Evolutionary conservation across 2,888 invertebrate genomes (phyloP).

Genomic region (Resseliella maxima): DNA sequence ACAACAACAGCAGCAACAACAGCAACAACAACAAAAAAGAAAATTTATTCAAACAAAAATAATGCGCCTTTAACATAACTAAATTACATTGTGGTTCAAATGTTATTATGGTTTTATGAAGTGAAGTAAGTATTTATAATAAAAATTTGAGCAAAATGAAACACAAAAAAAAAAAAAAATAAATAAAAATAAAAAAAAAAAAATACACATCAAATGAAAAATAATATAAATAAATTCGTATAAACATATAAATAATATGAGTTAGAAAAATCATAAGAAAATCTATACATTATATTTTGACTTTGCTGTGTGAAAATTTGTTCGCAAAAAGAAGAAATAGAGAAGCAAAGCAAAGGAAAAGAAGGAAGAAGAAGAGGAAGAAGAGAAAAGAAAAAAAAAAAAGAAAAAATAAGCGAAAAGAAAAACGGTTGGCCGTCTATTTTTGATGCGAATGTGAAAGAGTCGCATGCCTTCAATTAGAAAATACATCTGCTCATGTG

Average conservation of each 20-base stretch:
- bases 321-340: no score
- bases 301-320: no score
- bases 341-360: neutral
- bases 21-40: neutral
- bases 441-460: constrained; percentile 14
- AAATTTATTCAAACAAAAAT: constrained; percentile 28
- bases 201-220: neutral
- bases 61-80: constrained; percentile 46
- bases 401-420: neutral
- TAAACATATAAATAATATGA: no score
- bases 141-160: no score
- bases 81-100: constrained; percentile 53
- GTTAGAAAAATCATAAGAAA: neutral
- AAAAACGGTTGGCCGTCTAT: constrained; percentile 1
- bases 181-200: neutral
- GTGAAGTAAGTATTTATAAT: constrained; percentile 42
- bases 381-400: no score
- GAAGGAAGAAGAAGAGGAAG: neutral
- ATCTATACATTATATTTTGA: neutral
- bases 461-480: constrained; percentile 46
- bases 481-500: constrained; percentile 51
- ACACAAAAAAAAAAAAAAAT: neutral
- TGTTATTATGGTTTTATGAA: constrained; percentile 53
- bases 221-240: no score
- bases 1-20: neutral